Percentiles rank a stretch among this genome's conserved stretches.
Evolutionary conservation across 2,888 invertebrate genomes (phyloP).

Genomic region (Hoplodrina blanda): DNA sequence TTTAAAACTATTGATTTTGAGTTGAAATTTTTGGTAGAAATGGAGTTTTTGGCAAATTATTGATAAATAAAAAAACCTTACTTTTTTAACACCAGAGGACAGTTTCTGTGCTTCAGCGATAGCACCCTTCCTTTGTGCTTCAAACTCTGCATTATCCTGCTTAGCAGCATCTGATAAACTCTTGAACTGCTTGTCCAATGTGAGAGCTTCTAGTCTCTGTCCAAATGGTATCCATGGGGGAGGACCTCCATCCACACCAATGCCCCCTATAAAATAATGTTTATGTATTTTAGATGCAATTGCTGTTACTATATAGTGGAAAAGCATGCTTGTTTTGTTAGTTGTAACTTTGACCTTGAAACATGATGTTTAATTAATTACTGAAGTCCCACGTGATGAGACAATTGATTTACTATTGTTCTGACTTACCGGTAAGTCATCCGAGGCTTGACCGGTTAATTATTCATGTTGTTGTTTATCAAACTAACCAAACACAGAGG

Average conservation of each 20-base stretch:
- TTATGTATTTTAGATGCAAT: neutral
- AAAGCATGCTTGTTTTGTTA: too few species aligned
- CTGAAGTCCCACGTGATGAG: too few species aligned
- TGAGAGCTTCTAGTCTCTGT: slow-evolving; percentile 92
- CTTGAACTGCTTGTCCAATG: slow-evolving; percentile 93
- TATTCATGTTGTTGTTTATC: too few species aligned
- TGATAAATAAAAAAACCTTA: slow-evolving; percentile 59
- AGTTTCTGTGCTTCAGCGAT: slow-evolving; percentile 96
- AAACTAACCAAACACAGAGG: too few species aligned
- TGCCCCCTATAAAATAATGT: slow-evolving; percentile 80
- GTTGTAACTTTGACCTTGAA: neutral
- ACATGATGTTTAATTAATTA: neutral
- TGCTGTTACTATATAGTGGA: too few species aligned
- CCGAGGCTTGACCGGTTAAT: too few species aligned
- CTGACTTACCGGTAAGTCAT: too few species aligned
- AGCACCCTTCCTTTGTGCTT: slow-evolving; percentile 96
- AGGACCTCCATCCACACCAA: slow-evolving; percentile 94
- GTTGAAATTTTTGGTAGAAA: too few species aligned
- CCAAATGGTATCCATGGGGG: slow-evolving; percentile 98
- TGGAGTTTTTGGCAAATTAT: too few species aligned
- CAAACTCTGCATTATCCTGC: slow-evolving; percentile 96
- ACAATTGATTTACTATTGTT: too few species aligned
- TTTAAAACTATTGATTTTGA: too few species aligned
- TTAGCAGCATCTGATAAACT: slow-evolving; percentile 91
- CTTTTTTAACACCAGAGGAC: slow-evolving; percentile 89